Evolutionary conservation across 2,113 vertebrate genomes (phyloP).

Genomic region (Pleuronectes platessa): DNA sequence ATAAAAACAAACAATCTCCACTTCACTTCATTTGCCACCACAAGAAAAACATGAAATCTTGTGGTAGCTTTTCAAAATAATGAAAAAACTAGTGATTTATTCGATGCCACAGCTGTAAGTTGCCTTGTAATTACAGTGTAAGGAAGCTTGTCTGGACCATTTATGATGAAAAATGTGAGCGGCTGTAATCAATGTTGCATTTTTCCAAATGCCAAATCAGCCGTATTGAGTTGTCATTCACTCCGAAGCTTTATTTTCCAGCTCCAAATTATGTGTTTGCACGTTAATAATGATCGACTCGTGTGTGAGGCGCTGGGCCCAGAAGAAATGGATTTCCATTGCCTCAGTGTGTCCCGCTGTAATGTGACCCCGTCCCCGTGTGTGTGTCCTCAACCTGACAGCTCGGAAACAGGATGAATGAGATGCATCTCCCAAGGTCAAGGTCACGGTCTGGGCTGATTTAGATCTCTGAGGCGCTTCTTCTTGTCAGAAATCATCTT

Average conservation of each 20-base stretch:
- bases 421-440: conserved; percentile 60
- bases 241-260: conserved; percentile 27
- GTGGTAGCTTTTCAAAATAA: neutral
- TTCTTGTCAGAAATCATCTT: conserved; percentile 51
- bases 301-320: neutral
- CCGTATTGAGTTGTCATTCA: conserved; percentile 46
- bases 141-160: conserved; percentile 32
- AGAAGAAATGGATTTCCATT: conserved; percentile 46
- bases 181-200: conserved; percentile 27
- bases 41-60: neutral
- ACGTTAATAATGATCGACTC: conserved; percentile 37
- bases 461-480: conserved; percentile 35
- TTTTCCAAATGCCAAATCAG: conserved; percentile 37
- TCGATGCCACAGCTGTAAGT: conserved; percentile 9
- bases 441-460: conserved; percentile 57
- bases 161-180: conserved; percentile 26
- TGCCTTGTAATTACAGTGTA: conserved; percentile 29
- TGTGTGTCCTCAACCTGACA: conserved; percentile 47
- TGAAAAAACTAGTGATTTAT: conserved; percentile 3
- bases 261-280: conserved; percentile 11
- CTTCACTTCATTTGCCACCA: neutral
- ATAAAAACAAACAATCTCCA: too few species aligned
- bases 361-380: conserved; percentile 37
- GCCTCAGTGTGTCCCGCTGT: neutral
- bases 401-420: conserved; percentile 53